Conservation (phyloP, 1,140 invertebrate genomes). For the Radopholus similis region DNA sequence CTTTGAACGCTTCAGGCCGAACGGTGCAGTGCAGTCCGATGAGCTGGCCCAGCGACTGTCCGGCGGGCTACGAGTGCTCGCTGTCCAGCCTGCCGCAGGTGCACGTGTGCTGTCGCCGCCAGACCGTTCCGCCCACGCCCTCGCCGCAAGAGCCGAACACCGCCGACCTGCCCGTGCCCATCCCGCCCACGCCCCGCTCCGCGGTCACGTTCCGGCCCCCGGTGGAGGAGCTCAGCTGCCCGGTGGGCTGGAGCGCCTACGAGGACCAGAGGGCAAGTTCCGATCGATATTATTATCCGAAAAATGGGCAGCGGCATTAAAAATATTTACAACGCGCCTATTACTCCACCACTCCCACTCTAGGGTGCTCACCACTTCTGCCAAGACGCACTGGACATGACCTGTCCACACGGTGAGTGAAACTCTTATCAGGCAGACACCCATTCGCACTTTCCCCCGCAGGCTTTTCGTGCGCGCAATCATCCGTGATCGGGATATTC, state of each 20-base stretch:
- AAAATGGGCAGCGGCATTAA: not conserved
- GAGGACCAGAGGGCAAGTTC: slow-evolving; percentile 4
- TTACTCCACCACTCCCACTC: not conserved
- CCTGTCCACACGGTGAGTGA: slow-evolving; percentile 31
- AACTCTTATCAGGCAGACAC: not conserved
- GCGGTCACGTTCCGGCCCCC: slow-evolving; percentile 37
- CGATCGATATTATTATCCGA: too few relatives aligned
- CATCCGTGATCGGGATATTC: slow-evolving; percentile 39
- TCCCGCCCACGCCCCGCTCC: not conserved
- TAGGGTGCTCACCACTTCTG: slow-evolving; percentile 44
- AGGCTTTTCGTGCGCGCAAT: slow-evolving; percentile 43
- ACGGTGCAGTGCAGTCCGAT: slow-evolving; percentile 38
- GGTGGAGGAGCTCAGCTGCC: slow-evolving; percentile 33
- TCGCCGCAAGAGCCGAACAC: slow-evolving; percentile 20
- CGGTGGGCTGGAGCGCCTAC: slow-evolving; percentile 40
- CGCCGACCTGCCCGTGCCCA: not conserved
- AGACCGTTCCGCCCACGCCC: not conserved
- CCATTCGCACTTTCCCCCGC: not conserved
- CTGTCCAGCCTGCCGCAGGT: slow-evolving; percentile 24
- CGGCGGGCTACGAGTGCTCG: slow-evolving; percentile 35
- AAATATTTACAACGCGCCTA: slow-evolving; percentile 1
- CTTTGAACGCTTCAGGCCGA: slow-evolving; percentile 13
- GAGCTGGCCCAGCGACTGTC: slow-evolving; percentile 22
- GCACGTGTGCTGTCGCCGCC: slow-evolving; percentile 33
- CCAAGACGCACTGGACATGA: slow-evolving; percentile 39